A percentile compares a stretch with the other conserved stretches of the same genome.
These are phyloP conservation scores for Oostethus manadensis DNA, from an alignment of 2,113 vertebrate genomes.

Conservation along the genomic window DNA sequence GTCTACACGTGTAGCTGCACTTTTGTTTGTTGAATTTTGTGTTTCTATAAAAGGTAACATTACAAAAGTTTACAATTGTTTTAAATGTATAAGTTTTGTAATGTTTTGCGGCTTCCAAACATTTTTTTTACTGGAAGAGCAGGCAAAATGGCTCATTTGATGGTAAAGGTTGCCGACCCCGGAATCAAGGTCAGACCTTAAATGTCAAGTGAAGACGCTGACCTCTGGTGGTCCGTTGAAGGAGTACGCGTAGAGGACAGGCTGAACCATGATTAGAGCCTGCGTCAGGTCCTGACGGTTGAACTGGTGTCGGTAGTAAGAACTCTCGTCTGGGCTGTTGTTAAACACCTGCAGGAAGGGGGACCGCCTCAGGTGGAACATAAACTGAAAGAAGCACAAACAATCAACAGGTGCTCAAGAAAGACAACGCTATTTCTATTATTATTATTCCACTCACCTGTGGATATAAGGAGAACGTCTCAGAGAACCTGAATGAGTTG, in stretches of 20 bases:
- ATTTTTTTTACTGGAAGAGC: too few species aligned
- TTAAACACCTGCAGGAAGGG: constrained; percentile 98
- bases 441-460: constrained; percentile 75
- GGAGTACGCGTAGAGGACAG: constrained; percentile 92
- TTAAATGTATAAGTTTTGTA: too few species aligned
- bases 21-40: too few species aligned
- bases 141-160: too few species aligned
- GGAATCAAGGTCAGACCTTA: too few species aligned
- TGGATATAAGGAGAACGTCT: constrained; percentile 96
- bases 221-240: constrained; percentile 97
- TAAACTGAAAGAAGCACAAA: constrained; percentile 76
- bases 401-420: background rate
- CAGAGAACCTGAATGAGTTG: constrained; percentile 95
- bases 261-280: constrained; percentile 97
- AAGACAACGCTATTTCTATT: background rate
- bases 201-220: background rate
- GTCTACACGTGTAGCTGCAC: too few species aligned
- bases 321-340: constrained; percentile 96
- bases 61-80: too few species aligned
- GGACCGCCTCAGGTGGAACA: constrained; percentile 97
- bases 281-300: constrained; percentile 96
- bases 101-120: too few species aligned
- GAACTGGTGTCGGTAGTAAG: constrained; percentile 93
- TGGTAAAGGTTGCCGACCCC: too few species aligned
- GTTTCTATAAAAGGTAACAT: too few species aligned